phyloP scores from a whole-genome alignment of 2,888 invertebrate species.

The Acrocera orbiculus region DNA sequence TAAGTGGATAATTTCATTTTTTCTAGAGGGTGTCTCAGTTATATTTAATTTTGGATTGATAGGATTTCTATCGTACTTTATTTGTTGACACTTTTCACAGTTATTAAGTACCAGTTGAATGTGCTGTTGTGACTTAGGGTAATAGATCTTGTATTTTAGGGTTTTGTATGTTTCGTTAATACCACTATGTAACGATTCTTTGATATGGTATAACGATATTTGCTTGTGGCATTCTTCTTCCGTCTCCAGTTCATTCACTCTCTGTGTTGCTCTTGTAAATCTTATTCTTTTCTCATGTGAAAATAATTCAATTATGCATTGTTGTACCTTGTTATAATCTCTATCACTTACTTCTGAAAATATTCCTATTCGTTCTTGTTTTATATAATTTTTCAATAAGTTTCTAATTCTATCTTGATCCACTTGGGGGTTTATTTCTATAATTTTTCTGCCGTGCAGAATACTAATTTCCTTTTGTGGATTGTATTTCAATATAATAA shows the following conservation, averaged over 20 bases:
- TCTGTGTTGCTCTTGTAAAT: constrained; percentile 3
- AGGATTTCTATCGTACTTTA: constrained; percentile 10
- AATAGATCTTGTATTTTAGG: constrained; percentile 9
- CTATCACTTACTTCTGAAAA: constrained; percentile 5
- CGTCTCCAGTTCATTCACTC: not conserved
- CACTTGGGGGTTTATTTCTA: constrained; percentile 6
- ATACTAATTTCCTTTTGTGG: constrained; percentile 1
- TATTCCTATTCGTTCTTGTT: constrained; percentile 4
- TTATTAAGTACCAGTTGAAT: constrained; percentile 9
- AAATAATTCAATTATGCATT: constrained; percentile 7
- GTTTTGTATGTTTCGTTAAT: constrained; percentile 7
- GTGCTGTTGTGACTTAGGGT: constrained; percentile 8
- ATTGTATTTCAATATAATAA: too few species aligned
- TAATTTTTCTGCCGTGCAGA: constrained; percentile 3
- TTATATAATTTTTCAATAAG: constrained; percentile 8
- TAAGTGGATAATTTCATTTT: constrained; percentile 9
- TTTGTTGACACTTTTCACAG: constrained; percentile 6
- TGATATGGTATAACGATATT: constrained; percentile 5
- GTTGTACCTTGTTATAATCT: constrained; percentile 9
- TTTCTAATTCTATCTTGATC: constrained; percentile 6
- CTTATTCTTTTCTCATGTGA: constrained; percentile 3
- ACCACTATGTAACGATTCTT: not conserved
- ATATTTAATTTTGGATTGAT: constrained; percentile 8
- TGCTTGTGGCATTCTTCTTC: constrained; percentile 1
- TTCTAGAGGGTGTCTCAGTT: constrained; percentile 9